Evolutionary conservation across 1,140 invertebrate species (phyloP).

Genomic region (Penaeus indicus): DNA sequence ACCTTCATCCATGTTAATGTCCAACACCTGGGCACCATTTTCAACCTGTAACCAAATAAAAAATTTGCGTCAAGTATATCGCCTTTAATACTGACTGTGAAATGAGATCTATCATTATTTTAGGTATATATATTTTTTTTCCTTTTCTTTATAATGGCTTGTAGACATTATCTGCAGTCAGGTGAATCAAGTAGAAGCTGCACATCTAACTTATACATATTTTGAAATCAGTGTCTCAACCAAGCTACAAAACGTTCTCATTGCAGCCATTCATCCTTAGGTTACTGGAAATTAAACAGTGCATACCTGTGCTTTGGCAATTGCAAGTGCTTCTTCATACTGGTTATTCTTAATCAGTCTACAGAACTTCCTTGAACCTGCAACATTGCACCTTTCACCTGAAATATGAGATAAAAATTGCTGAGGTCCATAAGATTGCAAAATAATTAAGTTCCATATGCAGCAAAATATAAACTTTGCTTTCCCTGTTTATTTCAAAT

Average conservation of each 20-base stretch:
- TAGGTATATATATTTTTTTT: too few species aligned
- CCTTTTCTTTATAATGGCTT: too few species aligned
- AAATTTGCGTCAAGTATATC: neutral
- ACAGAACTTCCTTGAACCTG: conserved; percentile 75
- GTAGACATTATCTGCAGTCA: too few species aligned
- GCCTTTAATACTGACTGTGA: too few species aligned
- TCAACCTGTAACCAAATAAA: conserved; percentile 73
- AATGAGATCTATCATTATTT: neutral
- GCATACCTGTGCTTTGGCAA: conserved; percentile 72
- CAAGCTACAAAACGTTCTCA: too few species aligned
- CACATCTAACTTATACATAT: too few species aligned
- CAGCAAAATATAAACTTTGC: too few species aligned
- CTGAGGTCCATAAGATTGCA: neutral
- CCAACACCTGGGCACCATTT: conserved; percentile 77
- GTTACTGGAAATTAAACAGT: too few species aligned
- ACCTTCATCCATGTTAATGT: conserved; percentile 80
- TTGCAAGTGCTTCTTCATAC: conserved; percentile 75
- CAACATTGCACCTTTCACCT: conserved; percentile 77
- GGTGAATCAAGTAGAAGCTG: too few species aligned
- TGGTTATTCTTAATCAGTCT: conserved; percentile 74
- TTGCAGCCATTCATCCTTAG: too few species aligned
- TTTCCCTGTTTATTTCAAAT: too few species aligned
- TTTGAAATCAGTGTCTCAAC: too few species aligned
- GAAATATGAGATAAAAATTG: neutral
- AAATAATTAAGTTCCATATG: neutral